These are phyloP conservation scores for Bellardia pandia DNA, from an alignment of 2,888 invertebrate species.

Conservation along the genomic window DNA sequence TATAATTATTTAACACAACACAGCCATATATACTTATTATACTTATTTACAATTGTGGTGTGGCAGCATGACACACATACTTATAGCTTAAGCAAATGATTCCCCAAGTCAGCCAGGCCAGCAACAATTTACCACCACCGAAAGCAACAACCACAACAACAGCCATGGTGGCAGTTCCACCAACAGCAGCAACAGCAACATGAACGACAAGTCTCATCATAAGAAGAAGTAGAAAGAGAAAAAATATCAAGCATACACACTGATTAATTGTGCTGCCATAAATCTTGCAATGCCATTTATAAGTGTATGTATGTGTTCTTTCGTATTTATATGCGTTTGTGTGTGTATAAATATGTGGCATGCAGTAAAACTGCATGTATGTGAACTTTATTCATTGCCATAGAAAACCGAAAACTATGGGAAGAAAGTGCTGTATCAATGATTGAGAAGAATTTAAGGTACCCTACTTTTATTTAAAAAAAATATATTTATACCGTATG, in stretches of 20 bases:
- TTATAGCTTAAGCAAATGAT: slow-evolving; percentile 44
- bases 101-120: slow-evolving; percentile 59
- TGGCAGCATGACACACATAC: background rate
- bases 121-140: slow-evolving; percentile 55
- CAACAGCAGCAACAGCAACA: slow-evolving; percentile 49
- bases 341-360: slow-evolving; percentile 7
- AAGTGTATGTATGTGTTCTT: slow-evolving; percentile 8
- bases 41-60: slow-evolving; percentile 56
- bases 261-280: slow-evolving; percentile 76
- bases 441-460: background rate
- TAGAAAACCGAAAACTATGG: slow-evolving; percentile 49
- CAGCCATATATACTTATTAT: slow-evolving; percentile 17
- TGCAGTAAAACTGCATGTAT: slow-evolving; percentile 41
- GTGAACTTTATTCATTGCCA: slow-evolving; percentile 63
- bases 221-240: slow-evolving; percentile 28
- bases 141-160: slow-evolving; percentile 38
- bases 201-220: slow-evolving; percentile 64
- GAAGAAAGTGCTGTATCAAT: background rate
- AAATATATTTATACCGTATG: too few relatives aligned
- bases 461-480: background rate
- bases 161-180: slow-evolving; percentile 16
- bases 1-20: slow-evolving; percentile 70
- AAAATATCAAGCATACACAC: slow-evolving; percentile 68
- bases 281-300: slow-evolving; percentile 73
- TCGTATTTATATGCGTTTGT: slow-evolving; percentile 10